Base-by-base conservation (phyloP, 2,888 invertebrate species). In the Ophion obscuratus region DNA sequence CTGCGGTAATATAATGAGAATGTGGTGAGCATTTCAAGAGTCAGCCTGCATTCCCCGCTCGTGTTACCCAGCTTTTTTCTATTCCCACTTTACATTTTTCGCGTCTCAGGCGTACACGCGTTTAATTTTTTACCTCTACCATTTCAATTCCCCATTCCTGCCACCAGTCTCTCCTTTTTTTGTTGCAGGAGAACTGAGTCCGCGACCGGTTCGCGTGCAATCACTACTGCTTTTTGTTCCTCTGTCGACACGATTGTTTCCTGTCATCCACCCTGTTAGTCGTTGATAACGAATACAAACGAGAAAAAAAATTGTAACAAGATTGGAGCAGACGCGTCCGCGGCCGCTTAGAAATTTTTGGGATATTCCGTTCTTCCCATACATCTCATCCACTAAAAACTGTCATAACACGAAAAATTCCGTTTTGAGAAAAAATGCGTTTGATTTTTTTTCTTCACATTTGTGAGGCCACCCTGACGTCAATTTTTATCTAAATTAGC, bases 1-100 rank as follows among this genome's bases (percentile, higher is more conserved):
- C 57, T 64, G 70, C 53, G 83, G 75, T 84, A 76, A 80, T 80
- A 84, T 80, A 84, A 84, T 80, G 84, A 80, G 84, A 59, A 76
- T 75, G 78, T 53, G 68, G 78, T 78, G 73, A 78, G 76, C 64
- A 66, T 76, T 84, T 80, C 64, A 80, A 80, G 84, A 71, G 75
- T 80, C 83, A 73, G 20, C 71, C 71, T 31, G 6, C 24, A 31
- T 53, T 31, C 47, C 20, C 24, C 27, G 14, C 44, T 61, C 36
- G 40, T 40, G 7, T 73, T 61, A 17, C 31, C 57, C 64, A 59
- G 66, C 31, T 64, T 31, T 71, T 80, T 80, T 75, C 20, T 40
- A 5, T 17, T 78, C 68, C 27, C 68, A 24, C 31, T 27, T 67
- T 59, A 31, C 61, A n/a, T 20, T 61, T 61, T 36, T 6, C 61